Evolutionary conservation across 2,113 vertebrate species (phyloP), one percentile per base, ranked within the genome.

Genomic region (Bufo bufo): DNA sequence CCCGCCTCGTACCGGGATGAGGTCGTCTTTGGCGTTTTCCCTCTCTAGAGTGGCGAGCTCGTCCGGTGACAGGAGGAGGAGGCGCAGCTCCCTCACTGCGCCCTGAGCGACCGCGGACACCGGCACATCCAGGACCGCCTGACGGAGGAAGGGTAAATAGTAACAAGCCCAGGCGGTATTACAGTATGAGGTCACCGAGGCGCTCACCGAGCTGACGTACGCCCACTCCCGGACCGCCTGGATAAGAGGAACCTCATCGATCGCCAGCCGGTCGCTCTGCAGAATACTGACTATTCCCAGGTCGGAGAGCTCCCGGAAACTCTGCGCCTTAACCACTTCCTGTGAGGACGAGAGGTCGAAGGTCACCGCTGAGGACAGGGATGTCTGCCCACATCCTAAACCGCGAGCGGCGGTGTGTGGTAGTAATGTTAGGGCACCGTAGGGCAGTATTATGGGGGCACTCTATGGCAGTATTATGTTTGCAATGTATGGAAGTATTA

Each of bases 181-280:
- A 71, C 23, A 19, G 20, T 20, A 71, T 33, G 7, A 1, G 1
- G 6, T 61, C 59, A 61, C 56, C 52, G 2, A 12, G 8, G 56
- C 3, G 56, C 95, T 95, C 92, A 96, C 96, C 0, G 95, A 95
- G 85, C 94, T 95, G 91, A 96, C 95, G 0, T 94, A 94, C 0
- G 95, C 95, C 96, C 96, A 96, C 85, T 92, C 93, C 65, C 94
- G 86, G 82, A 95, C 93, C 0, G 94, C 94, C 78, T 90, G 86
- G 47, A 96, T 92, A 45, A 96, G 92, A 13, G 95, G 94, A 54
- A 91, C 82, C 77, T 96, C 95, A 0, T 96, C 96, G 45, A 94
- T 91, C 0, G 89, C 65, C 86, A 96, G 90, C 66, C 69, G 90
- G 90, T 96, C 93, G 0, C 95, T 96, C 85, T 90, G 92, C 89